Evolutionary conservation across 2,797 vertebrate genomes (phyloP).

Genomic region (Erpetoichthys calabaricus): DNA sequence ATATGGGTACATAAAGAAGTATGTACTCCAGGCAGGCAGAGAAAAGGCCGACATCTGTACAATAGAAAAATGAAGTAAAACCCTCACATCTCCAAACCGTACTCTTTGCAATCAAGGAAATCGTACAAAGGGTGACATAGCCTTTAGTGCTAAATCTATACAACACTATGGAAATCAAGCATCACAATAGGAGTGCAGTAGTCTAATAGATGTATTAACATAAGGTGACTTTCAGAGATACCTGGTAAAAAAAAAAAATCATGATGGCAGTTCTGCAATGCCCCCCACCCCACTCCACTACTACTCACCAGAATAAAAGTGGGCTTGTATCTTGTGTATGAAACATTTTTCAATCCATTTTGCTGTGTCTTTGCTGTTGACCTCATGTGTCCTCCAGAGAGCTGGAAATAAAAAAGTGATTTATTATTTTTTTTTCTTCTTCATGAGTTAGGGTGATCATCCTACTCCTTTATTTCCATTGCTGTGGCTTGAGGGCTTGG

Average conservation of each 20-base stretch:
- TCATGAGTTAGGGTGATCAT: no score
- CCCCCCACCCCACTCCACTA: conserved; percentile 3
- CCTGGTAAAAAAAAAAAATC: conserved; percentile 11
- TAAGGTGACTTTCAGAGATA: conserved; percentile 52
- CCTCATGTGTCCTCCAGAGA: conserved; percentile 49
- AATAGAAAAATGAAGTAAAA: no score
- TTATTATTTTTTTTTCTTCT: no score
- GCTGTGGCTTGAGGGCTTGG: no score
- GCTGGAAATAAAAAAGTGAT: conserved; percentile 22
- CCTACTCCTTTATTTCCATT: no score
- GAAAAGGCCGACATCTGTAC: not conserved
- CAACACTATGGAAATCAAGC: not conserved
- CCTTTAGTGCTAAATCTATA: not conserved
- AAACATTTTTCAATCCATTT: conserved; percentile 45
- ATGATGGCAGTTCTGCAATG: conserved; percentile 12
- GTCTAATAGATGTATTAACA: conserved; percentile 30
- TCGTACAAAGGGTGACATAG: no score
- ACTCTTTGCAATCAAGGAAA: no score
- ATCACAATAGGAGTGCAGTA: conserved; percentile 25
- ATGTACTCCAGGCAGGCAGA: conserved; percentile 88
- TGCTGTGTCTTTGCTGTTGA: conserved; percentile 42
- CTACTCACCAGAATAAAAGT: conserved; percentile 23
- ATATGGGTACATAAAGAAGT: conserved; percentile 99
- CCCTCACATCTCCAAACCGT: no score
- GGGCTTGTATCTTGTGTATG: conserved; percentile 30